phyloP scores from a whole-genome alignment of 2,113 vertebrate genomes.

The Mormyrus iriodes region DNA sequence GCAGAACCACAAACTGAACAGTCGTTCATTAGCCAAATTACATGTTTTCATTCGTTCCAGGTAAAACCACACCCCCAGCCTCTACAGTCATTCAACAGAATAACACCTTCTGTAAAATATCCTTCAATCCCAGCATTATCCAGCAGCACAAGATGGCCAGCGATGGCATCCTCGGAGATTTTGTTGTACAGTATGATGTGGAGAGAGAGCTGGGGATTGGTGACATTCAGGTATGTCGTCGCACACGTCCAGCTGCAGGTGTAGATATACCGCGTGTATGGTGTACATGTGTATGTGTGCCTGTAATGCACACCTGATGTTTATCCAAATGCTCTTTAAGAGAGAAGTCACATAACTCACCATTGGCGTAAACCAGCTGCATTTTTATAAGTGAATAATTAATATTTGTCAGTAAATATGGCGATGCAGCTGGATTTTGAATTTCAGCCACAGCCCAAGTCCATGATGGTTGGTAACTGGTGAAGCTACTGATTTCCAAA shows the following conservation, averaged over 20 bases:
- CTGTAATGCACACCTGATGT: not conserved
- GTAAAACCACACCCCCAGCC: constrained; percentile 62
- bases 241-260: not conserved
- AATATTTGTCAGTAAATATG: not conserved
- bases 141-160: constrained; percentile 82
- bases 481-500: not conserved
- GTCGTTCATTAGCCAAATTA: not conserved
- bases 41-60: constrained; percentile 46
- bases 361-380: not conserved
- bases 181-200: constrained; percentile 84
- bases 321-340: not conserved
- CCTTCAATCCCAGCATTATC: constrained; percentile 78
- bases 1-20: not conserved
- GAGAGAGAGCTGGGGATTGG: constrained; percentile 77
- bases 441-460: not conserved
- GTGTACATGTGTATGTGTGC: not conserved
- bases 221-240: constrained; percentile 77
- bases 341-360: not conserved
- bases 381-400: not conserved
- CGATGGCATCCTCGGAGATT: constrained; percentile 85
- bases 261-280: constrained; percentile 48
- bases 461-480: not conserved
- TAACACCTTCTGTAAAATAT: constrained; percentile 74
- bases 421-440: not conserved
- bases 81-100: constrained; percentile 74